A percentile compares a stretch with the other conserved stretches of the same genome.
Conservation (phyloP, 2,888 invertebrate genomes). For the Monopis laevigella region DNA sequence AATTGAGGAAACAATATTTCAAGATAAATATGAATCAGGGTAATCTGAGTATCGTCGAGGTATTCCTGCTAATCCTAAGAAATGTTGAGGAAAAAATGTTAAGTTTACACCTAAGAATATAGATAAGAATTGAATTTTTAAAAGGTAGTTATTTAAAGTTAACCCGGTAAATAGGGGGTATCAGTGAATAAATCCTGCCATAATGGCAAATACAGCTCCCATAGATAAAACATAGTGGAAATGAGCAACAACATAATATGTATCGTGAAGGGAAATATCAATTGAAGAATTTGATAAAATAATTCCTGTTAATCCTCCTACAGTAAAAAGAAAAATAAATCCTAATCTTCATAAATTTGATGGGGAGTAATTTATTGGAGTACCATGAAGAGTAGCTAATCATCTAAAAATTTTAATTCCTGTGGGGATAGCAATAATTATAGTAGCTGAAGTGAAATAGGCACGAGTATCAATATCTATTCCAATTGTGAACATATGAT, state of each 20-base stretch:
- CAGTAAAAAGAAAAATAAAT: slow-evolving; percentile 81
- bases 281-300: slow-evolving; percentile 78
- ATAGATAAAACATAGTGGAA: slow-evolving; percentile 85
- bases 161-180: slow-evolving; percentile 74
- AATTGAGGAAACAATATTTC: slow-evolving; percentile 75
- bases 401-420: slow-evolving; percentile 86
- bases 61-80: slow-evolving; percentile 63
- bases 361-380: slow-evolving; percentile 67
- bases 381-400: slow-evolving; percentile 75
- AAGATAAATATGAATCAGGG: slow-evolving; percentile 70
- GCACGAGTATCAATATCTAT: slow-evolving; percentile 86
- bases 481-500: slow-evolving; percentile 87
- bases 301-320: slow-evolving; percentile 76
- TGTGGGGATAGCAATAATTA: slow-evolving; percentile 88
- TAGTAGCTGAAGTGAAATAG: slow-evolving; percentile 85
- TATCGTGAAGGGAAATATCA: slow-evolving; percentile 82
- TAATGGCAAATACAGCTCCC: slow-evolving; percentile 82
- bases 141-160: slow-evolving; percentile 62
- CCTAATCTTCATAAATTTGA: slow-evolving; percentile 74
- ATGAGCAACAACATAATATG: slow-evolving; percentile 86
- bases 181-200: slow-evolving; percentile 78
- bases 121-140: slow-evolving; percentile 75
- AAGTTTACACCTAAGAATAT: slow-evolving; percentile 82
- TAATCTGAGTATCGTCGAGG: slow-evolving; percentile 82
- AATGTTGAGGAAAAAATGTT: slow-evolving; percentile 86